phyloP scores from a whole-genome alignment of 1,140 invertebrate genomes.

The Hyles vespertilio region DNA sequence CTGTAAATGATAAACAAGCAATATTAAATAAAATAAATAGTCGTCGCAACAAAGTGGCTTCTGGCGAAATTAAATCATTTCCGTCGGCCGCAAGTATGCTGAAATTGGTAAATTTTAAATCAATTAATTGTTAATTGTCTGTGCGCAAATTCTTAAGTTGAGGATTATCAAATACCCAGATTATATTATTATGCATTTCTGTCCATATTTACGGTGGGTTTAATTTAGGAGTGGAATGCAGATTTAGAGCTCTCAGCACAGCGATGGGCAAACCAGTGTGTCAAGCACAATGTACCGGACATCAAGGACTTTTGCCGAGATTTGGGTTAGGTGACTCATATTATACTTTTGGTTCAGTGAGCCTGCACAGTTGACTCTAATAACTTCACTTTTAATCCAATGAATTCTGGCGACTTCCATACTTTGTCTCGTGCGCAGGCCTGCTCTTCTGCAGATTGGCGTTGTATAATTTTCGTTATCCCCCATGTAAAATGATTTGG shows the following conservation, averaged over 20 bases:
- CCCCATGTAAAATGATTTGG: too few relatives aligned
- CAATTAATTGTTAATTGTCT: too few relatives aligned
- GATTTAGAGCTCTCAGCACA: constrained; percentile 50
- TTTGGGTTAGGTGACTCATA: constrained; percentile 30
- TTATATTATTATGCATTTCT: too few relatives aligned
- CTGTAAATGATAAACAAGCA: constrained; percentile 34
- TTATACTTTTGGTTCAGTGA: constrained; percentile 7
- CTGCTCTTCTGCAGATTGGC: too few relatives aligned
- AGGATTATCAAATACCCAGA: too few relatives aligned
- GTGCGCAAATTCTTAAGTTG: too few relatives aligned
- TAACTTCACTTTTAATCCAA: too few relatives aligned
- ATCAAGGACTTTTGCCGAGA: constrained; percentile 41
- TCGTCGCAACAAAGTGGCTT: constrained; percentile 52
- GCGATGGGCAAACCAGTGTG: constrained; percentile 56
- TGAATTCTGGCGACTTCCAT: too few relatives aligned
- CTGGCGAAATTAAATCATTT: constrained; percentile 51
- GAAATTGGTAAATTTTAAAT: constrained; percentile 42
- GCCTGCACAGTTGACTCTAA: not conserved
- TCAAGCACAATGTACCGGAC: constrained; percentile 27
- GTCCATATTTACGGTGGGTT: too few relatives aligned
- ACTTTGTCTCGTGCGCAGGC: too few relatives aligned
- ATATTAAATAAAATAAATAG: constrained; percentile 58
- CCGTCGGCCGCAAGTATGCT: constrained; percentile 47
- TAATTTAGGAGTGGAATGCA: constrained; percentile 45
- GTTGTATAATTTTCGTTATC: too few relatives aligned